These are phyloP conservation scores for Hemiscyllium ocellatum DNA, from an alignment of 2,113 vertebrate species.

Conservation along the genomic window DNA sequence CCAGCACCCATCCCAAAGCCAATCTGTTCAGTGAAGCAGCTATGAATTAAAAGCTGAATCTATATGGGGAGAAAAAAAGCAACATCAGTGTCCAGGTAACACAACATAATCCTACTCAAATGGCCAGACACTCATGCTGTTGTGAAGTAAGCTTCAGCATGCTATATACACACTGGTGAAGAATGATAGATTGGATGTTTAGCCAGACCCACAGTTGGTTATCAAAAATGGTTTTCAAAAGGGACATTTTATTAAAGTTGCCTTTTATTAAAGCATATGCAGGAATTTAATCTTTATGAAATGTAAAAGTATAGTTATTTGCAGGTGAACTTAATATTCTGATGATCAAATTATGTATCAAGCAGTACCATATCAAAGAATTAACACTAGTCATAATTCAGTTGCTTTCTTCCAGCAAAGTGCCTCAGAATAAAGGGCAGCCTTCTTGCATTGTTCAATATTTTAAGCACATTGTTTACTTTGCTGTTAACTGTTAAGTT, in stretches of 20 bases:
- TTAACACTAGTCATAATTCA: background rate
- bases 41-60: background rate
- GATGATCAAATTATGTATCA: background rate
- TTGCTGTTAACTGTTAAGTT: background rate
- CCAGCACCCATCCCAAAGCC: background rate
- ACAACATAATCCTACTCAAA: background rate
- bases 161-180: background rate
- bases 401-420: background rate
- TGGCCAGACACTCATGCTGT: background rate
- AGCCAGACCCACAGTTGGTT: background rate
- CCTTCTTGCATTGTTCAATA: background rate
- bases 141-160: background rate
- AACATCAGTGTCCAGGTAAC: background rate
- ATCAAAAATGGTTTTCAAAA: background rate
- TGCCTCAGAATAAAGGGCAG: background rate
- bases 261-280: background rate
- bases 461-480: background rate
- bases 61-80: background rate
- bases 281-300: background rate
- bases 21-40: background rate
- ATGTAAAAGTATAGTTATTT: conserved; percentile 18
- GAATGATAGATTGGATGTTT: background rate
- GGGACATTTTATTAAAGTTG: background rate
- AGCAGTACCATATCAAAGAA: background rate
- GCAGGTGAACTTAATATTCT: background rate